phyloP scores from a whole-genome alignment of 2,797 vertebrate species.

The Esox masquinongy region DNA sequence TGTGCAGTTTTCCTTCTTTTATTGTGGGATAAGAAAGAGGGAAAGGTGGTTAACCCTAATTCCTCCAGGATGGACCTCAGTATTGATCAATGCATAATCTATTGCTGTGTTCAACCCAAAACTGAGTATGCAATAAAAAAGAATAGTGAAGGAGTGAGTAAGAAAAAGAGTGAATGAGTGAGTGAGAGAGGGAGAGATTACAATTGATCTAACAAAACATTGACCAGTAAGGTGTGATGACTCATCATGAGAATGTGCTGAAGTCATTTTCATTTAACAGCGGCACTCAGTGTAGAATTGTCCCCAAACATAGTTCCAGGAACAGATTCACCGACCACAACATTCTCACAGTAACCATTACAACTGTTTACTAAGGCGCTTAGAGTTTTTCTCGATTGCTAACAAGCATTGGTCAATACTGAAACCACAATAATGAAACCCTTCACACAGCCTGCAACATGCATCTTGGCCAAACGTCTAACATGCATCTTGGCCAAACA shows the following conservation, averaged over 20 bases:
- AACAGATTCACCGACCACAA: not conserved
- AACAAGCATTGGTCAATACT: no score
- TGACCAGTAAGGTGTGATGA: conserved; percentile 1
- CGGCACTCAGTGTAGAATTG: not conserved
- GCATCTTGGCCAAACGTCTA: no score
- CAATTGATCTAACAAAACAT: conserved; percentile 19
- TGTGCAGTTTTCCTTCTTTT: not conserved
- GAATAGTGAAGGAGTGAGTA: not conserved
- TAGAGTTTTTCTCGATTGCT: no score
- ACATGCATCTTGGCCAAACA: no score
- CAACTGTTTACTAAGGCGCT: not conserved
- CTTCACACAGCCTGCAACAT: no score
- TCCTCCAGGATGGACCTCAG: no score
- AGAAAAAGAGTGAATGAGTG: not conserved
- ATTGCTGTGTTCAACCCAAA: no score
- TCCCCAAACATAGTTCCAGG: not conserved
- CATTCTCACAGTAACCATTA: not conserved
- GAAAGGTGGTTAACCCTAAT: no score
- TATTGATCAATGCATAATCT: no score
- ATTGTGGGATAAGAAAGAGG: not conserved
- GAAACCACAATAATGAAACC: no score
- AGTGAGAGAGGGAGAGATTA: not conserved
- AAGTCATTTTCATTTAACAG: conserved; percentile 20
- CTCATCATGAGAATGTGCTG: conserved; percentile 24
- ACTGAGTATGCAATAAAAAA: not conserved